Evolutionary conservation across 2,797 vertebrate species (phyloP), one percentile per base, ranked within the genome.

Genomic region (Mallotus villosus): DNA sequence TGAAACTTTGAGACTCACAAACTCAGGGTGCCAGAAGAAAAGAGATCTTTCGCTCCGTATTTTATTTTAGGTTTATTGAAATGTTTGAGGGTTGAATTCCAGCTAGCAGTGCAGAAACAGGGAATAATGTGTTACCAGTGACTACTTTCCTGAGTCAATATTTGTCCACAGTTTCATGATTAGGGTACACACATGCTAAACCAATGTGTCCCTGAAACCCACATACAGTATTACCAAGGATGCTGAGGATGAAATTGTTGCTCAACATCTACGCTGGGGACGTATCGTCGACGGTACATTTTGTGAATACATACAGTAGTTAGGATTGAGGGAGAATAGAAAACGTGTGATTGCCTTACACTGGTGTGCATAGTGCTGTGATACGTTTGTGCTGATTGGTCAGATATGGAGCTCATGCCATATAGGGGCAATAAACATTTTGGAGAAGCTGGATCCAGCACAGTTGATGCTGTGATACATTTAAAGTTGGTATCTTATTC

Each of bases 341-440:
- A 46, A 46, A 46, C 4, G 41, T 46, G 41, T 46, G 41, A 46
- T 46, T 46, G 9, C 41, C 41, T 3, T 46, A 12, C 9, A 79
- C 80, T 67, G 78, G 83, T 88, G 84, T 92, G 90, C 90, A 92
- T 91, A 89, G 90, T 90, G 80, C 85, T 83, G 75, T 61, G 63
- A 62, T 70, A 80, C 73, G 82, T 80, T 90, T 88, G 86, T 89
- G 88, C 86, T 84, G 80, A 86, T 24, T 3, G 17, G 12, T 51
- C 29, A 64, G 41, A 41, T 66, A 51, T 19, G 16, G 5, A 51
- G 19, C 24, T 6, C 16, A 66, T 66, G 5, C n/a, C 21, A 7
- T 22, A 22, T 24, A 49, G 22, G 49, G 21, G 16, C 63, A 66
- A 41, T 51, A 41, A 19, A 66, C 21, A n/a, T 25, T 17, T 46